Percentiles rank a stretch among this genome's conserved stretches.
Conservation (phyloP, 2,797 vertebrate species). For the Gallinago solitaria region DNA sequence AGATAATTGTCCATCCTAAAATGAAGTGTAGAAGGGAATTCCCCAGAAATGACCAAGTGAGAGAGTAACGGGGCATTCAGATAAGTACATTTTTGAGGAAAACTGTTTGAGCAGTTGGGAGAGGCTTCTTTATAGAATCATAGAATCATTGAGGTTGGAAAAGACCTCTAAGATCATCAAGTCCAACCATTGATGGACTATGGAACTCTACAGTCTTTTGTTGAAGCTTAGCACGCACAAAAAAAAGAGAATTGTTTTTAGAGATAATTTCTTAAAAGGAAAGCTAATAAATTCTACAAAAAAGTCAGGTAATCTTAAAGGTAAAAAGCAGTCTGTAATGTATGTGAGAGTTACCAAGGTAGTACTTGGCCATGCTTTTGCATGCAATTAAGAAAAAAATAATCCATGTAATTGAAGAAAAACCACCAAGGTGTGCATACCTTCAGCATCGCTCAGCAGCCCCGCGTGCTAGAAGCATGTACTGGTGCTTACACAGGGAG, state of each 20-base stretch:
- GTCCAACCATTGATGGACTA: not conserved
- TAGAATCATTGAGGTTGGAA: not conserved
- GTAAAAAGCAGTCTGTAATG: not conserved
- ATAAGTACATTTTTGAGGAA: not conserved
- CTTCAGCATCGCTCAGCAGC: not conserved
- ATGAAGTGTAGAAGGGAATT: not conserved
- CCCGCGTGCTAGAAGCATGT: not conserved
- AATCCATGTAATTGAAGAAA: not conserved
- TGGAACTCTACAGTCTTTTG: not conserved
- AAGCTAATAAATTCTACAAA: not conserved
- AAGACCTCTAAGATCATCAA: not conserved
- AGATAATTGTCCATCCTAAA: not conserved
- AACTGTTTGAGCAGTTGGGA: not conserved
- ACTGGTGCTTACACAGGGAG: not conserved
- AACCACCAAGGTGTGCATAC: not conserved
- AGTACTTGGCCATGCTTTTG: not conserved
- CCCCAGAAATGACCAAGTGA: not conserved
- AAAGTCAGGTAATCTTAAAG: not conserved
- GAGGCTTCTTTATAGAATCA: not conserved
- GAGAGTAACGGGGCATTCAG: rapidly evolving
- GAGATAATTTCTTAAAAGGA: not conserved
- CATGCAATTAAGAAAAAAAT: not conserved
- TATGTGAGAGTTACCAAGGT: not conserved
- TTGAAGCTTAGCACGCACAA: not conserved
- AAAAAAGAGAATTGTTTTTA: not conserved